Evolutionary conservation across 2,797 vertebrate species (phyloP).

Genomic region (Galago senegalensis): DNA sequence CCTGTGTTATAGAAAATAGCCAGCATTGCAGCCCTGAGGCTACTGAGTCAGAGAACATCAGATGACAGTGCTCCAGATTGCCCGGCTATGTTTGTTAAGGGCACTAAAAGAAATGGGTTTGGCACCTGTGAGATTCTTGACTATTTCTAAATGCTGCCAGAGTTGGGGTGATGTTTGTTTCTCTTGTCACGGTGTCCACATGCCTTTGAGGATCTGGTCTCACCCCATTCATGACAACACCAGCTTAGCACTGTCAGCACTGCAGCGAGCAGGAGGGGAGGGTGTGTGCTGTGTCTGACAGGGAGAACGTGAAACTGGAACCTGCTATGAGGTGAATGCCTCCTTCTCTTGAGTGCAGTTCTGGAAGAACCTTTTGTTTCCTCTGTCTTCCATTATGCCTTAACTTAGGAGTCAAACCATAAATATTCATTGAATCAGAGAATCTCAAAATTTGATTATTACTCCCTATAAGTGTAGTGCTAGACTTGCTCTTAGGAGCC

Average conservation of each 20-base stretch:
- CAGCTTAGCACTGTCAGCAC: slow-evolving; percentile 5
- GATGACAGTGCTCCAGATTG: not conserved
- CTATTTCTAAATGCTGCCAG: slow-evolving; percentile 11
- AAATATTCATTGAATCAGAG: slow-evolving; percentile 39
- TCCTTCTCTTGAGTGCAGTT: not conserved
- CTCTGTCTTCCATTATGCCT: not conserved
- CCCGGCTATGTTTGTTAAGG: slow-evolving; percentile 21
- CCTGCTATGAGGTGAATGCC: not conserved
- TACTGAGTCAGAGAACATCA: not conserved
- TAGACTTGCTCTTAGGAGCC: slow-evolving; percentile 27
- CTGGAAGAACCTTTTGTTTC: not conserved
- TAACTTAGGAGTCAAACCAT: not conserved
- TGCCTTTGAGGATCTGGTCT: not conserved
- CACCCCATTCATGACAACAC: not conserved
- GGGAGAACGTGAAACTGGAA: not conserved
- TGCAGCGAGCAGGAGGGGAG: not conserved
- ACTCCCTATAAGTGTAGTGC: not conserved
- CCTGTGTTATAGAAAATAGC: not conserved
- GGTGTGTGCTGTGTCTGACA: not conserved
- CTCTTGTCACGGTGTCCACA: slow-evolving; percentile 42
- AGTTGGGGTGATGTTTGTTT: slow-evolving; percentile 49
- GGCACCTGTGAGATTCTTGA: not conserved
- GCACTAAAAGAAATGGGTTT: slow-evolving; percentile 52
- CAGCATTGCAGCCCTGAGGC: not conserved
- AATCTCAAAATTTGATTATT: not conserved